Percentiles rank a stretch among this genome's conserved stretches.
These are phyloP conservation scores for Iselma pallidipennis DNA, from an alignment of 2,888 invertebrate species.

Conservation along the genomic window DNA sequence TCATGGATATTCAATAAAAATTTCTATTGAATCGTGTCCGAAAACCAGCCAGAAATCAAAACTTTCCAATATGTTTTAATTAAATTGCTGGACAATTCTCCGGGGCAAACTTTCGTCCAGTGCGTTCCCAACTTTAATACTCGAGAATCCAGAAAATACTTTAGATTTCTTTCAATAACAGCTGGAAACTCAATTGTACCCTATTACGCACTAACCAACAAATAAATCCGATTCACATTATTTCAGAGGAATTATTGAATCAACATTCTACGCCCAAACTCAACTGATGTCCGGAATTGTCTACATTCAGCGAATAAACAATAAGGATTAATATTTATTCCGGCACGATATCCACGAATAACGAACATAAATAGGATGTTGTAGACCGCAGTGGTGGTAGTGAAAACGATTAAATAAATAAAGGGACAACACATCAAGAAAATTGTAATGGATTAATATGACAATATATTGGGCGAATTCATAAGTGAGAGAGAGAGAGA, in stretches of 20 bases:
- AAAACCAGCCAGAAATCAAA: background rate
- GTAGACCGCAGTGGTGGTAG: no score
- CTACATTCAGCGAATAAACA: no score
- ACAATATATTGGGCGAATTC: no score
- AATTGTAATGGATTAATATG: no score
- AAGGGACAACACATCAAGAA: background rate
- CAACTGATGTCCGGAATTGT: no score
- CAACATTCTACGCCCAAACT: no score
- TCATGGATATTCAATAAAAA: background rate
- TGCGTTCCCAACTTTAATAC: background rate
- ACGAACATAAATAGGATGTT: no score
- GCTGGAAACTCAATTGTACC: background rate
- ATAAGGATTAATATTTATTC: constrained; percentile 11
- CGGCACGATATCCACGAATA: background rate
- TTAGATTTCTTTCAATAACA: background rate
- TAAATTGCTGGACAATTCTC: background rate
- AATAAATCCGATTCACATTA: background rate
- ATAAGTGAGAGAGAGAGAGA: no score
- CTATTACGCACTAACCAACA: background rate
- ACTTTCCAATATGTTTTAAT: background rate
- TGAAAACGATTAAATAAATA: background rate
- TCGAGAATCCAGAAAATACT: background rate
- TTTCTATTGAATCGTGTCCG: background rate
- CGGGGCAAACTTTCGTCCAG: background rate
- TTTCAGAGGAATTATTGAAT: no score